Conservation (phyloP, 2,113 vertebrate species). For the Callionymus lyra region DNA sequence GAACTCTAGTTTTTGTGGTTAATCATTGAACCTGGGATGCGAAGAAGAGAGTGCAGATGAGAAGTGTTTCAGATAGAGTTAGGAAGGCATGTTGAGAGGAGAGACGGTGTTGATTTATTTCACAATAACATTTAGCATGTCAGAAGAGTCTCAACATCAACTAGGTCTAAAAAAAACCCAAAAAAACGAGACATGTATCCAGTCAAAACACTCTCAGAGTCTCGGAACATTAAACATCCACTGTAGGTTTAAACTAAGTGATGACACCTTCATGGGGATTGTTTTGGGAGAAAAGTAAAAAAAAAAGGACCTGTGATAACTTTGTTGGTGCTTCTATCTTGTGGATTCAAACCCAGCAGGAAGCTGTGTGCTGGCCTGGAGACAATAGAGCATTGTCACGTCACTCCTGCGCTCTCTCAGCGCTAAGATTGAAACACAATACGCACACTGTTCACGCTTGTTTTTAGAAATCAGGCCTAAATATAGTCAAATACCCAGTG, state of each 20-base stretch:
- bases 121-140: no score
- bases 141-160: no score
- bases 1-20: no score
- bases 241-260: not conserved
- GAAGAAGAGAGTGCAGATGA: no score
- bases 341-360: conserved; percentile 39
- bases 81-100: no score
- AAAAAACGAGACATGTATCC: conserved; percentile 1
- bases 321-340: conserved; percentile 38
- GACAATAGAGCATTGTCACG: conserved; percentile 51
- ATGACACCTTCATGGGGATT: not conserved
- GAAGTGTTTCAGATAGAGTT: no score
- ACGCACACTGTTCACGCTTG: conserved; percentile 11
- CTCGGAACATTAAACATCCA: no score
- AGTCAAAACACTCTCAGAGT: no score
- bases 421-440: conserved; percentile 15
- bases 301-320: conserved; percentile 13
- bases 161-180: no score
- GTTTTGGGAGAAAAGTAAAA: conserved; percentile 2
- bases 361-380: conserved; percentile 31
- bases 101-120: no score
- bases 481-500: conserved; percentile 1
- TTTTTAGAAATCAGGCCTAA: conserved; percentile 20
- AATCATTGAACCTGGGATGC: no score
- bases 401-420: conserved; percentile 25